Evolutionary conservation across 2,888 invertebrate genomes (phyloP), one percentile per base, ranked within the genome.

Genomic region (Protophormia terraenovae): DNA sequence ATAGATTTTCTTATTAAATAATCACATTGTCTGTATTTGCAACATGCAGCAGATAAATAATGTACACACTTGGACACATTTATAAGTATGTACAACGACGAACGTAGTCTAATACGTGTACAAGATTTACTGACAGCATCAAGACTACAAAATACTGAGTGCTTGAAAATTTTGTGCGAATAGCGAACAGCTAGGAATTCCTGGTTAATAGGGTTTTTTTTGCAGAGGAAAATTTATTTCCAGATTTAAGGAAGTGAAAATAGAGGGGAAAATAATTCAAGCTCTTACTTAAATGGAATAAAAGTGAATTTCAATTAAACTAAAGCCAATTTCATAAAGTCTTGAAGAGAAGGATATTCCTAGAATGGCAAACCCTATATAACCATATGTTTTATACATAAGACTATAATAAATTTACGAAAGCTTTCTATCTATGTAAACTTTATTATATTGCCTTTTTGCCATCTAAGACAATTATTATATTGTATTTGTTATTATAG

Each of bases 1-100:
- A 76, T 69, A 62, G 24, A 69, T 45, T 82, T 73, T 64, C n/a
- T 69, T 83, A 83, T 77, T 83, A 83, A 71, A 77, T 77, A 83
- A 83, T 83, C 82, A 83, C 47, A 77, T 82, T 76, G 82, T 71
- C 55, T 32, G 12, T 7, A 58, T 73, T 45, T 64, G 62, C 79
- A 80, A 50, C 22, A 67, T 66, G 55, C 35, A 27, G 6, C 58
- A 58, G 64, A 72, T 66, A 73, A 72, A 27, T 53, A 27, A n/a
- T n/a, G n/a, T 32, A 66, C 29, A 66, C 45, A 80, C 58, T 45
- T 29, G 64, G 19, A 27, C 16, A 24, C 35, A 47, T 35, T n/a
- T 67, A 16, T 7, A 2, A 8, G 12, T 55, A 41, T 41, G 47
- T 47, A 64, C n/a, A n/a, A n/a, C n/a, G n/a, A n/a, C n/a, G n/a